Percentiles rank a stretch among this genome's conserved stretches.
phyloP scores from a whole-genome alignment of 1,140 invertebrate genomes.

The Atta colombica region DNA sequence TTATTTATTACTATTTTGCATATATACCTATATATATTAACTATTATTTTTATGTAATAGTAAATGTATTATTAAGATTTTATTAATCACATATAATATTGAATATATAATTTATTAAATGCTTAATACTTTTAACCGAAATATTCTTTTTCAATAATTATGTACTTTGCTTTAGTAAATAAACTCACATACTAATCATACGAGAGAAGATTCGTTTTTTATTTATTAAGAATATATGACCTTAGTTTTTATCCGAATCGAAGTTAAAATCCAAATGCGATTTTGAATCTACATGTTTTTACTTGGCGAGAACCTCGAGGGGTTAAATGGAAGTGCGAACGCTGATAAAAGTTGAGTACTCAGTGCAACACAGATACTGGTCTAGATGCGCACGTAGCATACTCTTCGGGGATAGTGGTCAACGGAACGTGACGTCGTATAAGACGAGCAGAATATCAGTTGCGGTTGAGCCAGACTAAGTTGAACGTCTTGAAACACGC shows the following conservation, averaged over 20 bases:
- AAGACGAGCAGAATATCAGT: slow-evolving; percentile 38
- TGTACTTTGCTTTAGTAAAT: not conserved
- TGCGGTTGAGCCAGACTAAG: not conserved
- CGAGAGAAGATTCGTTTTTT: not conserved
- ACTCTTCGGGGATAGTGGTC: slow-evolving; percentile 39
- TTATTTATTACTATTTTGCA: not conserved
- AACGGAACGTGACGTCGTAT: slow-evolving; percentile 55
- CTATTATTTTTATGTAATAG: not conserved
- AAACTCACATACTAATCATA: not conserved
- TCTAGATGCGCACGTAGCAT: slow-evolving; percentile 44
- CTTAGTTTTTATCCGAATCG: slow-evolving; percentile 5
- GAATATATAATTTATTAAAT: not conserved
- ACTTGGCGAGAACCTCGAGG: slow-evolving; percentile 21
- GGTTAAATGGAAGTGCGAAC: not conserved
- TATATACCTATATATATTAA: not conserved
- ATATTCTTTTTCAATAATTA: not conserved
- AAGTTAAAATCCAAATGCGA: slow-evolving; percentile 11
- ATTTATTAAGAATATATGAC: slow-evolving; percentile 35
- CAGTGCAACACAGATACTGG: slow-evolving; percentile 3
- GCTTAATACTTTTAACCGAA: not conserved
- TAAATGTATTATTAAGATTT: slow-evolving; percentile 2
- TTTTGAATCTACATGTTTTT: slow-evolving; percentile 51
- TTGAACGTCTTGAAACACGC: not conserved
- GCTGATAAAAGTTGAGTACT: slow-evolving; percentile 55
- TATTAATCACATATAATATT: not conserved